Evolutionary conservation across 2,113 vertebrate genomes (phyloP).

Genomic region (Aramus guarauna): DNA sequence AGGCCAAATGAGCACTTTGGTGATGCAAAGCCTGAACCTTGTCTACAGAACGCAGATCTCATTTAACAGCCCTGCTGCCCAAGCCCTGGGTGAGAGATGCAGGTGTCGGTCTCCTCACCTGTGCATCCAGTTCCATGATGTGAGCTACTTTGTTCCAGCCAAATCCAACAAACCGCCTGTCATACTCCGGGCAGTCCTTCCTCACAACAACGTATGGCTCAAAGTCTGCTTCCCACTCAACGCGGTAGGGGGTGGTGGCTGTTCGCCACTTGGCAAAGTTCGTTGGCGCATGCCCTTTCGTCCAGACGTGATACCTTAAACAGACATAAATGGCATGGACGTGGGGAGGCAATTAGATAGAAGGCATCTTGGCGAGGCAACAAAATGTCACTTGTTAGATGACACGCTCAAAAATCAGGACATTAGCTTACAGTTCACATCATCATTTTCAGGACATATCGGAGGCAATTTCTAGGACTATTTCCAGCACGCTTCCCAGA

Average conservation of each 20-base stretch:
- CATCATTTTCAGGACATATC: background rate
- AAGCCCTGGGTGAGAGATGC: background rate
- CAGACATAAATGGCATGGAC: background rate
- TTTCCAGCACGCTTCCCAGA: background rate
- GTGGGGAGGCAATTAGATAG: background rate
- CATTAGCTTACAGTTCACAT: conserved; percentile 1
- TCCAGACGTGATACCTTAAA: conserved; percentile 97
- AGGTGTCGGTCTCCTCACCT: conserved; percentile 74
- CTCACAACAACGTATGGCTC: conserved; percentile 97
- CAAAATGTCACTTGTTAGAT: background rate
- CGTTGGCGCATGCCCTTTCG: conserved; percentile 95
- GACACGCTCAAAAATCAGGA: background rate
- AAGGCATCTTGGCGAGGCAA: background rate
- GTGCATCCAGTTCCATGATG: conserved; percentile 98
- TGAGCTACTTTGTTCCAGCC: conserved; percentile 99
- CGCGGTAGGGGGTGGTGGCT: conserved; percentile 92
- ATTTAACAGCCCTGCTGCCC: background rate
- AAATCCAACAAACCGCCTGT: conserved; percentile 96
- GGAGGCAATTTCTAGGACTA: background rate
- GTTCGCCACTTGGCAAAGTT: conserved; percentile 99
- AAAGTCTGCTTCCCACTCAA: conserved; percentile 97
- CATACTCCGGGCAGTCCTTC: conserved; percentile 92
- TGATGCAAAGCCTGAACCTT: background rate
- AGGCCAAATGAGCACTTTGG: background rate
- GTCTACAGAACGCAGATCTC: background rate